Conservation (phyloP, 2,797 vertebrate species). For the Pristis pectinata region DNA sequence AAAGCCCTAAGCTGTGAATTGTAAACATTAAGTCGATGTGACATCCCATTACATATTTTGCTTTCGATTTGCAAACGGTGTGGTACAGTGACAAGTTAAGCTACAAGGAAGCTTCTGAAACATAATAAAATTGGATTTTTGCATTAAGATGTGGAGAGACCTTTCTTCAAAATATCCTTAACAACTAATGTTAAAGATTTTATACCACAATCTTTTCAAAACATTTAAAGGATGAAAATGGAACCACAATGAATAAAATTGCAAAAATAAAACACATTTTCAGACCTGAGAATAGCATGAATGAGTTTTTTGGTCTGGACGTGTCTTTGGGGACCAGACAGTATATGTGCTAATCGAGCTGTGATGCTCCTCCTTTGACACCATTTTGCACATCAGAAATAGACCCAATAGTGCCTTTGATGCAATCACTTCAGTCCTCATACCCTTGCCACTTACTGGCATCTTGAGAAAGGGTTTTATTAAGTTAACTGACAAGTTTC, state of each 20-base stretch:
- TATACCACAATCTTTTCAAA: neutral
- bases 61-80: neutral
- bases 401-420: neutral
- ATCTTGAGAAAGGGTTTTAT: neutral
- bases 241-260: neutral
- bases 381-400: conserved; percentile 27
- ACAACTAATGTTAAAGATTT: neutral
- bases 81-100: neutral
- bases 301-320: neutral
- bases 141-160: neutral
- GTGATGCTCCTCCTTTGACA: conserved; percentile 16
- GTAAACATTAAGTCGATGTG: neutral
- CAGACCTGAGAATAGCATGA: neutral
- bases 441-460: neutral
- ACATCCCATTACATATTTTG: neutral
- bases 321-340: neutral
- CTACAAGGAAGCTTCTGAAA: neutral
- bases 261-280: neutral
- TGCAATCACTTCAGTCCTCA: neutral
- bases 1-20: neutral
- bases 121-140: neutral
- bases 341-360: neutral
- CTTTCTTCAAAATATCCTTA: neutral
- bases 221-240: neutral
- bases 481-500: neutral